Evolutionary conservation across 1,140 invertebrate genomes (phyloP), one percentile per base, ranked within the genome.

Genomic region (Drosophila quadrilineata): DNA sequence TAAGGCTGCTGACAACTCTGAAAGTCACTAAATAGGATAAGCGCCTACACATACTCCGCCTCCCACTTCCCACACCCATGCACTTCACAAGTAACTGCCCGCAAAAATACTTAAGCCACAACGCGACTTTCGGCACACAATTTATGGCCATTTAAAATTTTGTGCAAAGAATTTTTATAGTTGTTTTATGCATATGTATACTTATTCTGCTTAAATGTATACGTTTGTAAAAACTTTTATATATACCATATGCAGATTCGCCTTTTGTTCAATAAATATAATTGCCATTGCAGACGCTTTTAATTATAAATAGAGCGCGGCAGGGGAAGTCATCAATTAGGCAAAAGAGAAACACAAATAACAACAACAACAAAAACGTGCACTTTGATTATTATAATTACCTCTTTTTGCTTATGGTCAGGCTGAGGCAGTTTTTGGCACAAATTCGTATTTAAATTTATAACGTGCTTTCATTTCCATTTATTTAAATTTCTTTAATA

Each of bases 251-350:
- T 22, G 46, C 46, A 60, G 9, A 50, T 68, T 63, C 12, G 65
- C 50, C 69, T 84, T 71, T 75, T 71, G 74, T 72, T 65, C 56
- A 77, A 84, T 69, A 80, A 75, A 71, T 71, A 73, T 84, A 77
- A 82, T 82, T 76, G 77, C 65, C 40, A 58, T 71, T 60, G 58
- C 68, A 76, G 64, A 72, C 73, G 56, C 17, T 74, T 66, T 85
- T 84, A 85, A 79, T 73, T 71, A 71, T 79, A 79, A 75, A 75
- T 71, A 75, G 54, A 71, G 68, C 62, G 43, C 54, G 48, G 59
- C 62, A 66, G 63, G 73, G n/a, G 79, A 85, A 85, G 64, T 86
- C 79, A 69, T 85, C 79, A 85, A 85, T 85, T 85, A 75, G 70
- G 40, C 69, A 68, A 67, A 35, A 38, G 29, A 50, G 9, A 50